phyloP scores from a whole-genome alignment of 2,113 vertebrate species.

The Psophia crepitans region DNA sequence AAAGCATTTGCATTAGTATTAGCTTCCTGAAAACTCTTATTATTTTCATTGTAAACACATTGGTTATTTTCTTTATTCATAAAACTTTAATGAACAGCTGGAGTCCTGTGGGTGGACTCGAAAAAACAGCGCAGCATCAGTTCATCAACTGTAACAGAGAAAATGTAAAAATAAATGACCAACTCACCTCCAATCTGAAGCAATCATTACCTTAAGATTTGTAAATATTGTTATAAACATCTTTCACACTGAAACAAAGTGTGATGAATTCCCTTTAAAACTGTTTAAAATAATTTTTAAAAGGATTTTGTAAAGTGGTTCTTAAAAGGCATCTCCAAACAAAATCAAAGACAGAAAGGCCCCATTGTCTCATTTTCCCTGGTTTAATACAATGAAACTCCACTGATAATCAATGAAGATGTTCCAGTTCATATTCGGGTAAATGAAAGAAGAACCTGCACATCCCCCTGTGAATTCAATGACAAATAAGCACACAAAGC shows the following conservation, averaged over 20 bases:
- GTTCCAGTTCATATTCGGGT: not conserved
- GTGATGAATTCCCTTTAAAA: not conserved
- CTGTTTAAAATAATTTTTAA: not conserved
- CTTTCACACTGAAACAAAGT: not conserved
- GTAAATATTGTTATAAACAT: not conserved
- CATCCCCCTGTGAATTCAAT: not conserved
- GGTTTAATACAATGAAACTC: not conserved
- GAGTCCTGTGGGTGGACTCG: not conserved
- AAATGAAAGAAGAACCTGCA: not conserved
- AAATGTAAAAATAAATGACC: not conserved
- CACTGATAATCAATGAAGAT: not conserved
- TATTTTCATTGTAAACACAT: not conserved
- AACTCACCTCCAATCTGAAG: not conserved
- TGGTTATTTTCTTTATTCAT: not conserved
- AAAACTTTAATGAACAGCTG: not conserved
- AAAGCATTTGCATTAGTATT: not conserved
- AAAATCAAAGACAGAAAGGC: not conserved
- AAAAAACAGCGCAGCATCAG: not conserved
- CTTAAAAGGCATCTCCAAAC: not conserved
- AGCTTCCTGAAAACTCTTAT: not conserved
- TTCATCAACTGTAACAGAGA: not conserved
- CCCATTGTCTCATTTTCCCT: not conserved
- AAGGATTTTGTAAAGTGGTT: not conserved
- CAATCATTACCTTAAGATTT: not conserved
- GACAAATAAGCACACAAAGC: slow-evolving; percentile 5